Conservation (phyloP, 2,888 invertebrate species). For the Nemoura dubitans region DNA sequence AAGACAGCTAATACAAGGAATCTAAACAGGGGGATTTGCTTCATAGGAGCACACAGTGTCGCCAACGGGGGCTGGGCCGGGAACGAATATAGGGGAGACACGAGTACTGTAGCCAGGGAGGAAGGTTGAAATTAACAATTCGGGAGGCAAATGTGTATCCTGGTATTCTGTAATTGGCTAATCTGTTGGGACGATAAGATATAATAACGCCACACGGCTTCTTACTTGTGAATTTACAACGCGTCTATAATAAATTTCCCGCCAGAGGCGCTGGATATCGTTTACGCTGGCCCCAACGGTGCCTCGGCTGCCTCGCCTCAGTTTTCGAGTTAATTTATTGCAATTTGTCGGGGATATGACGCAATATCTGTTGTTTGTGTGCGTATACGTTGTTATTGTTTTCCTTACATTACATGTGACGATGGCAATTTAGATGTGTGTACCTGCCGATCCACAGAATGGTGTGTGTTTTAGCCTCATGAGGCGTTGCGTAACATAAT, state of each 20-base stretch:
- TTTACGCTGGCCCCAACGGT: neutral
- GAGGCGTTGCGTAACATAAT: too few relatives aligned
- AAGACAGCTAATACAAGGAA: neutral
- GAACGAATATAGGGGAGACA: neutral
- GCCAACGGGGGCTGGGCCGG: neutral
- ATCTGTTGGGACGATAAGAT: constrained; percentile 4
- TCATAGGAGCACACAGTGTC: neutral
- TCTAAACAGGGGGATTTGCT: neutral
- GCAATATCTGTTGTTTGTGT: neutral
- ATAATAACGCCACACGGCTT: neutral
- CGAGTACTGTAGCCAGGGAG: neutral
- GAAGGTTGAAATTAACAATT: constrained; percentile 3
- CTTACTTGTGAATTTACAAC: neutral
- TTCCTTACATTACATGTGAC: neutral
- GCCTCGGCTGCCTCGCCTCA: neutral
- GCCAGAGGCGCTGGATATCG: neutral
- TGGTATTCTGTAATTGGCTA: constrained; percentile 12
- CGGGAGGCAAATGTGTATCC: constrained; percentile 12
- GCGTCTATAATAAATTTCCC: constrained; percentile 1
- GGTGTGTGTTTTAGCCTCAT: too few relatives aligned
- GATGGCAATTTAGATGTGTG: neutral
- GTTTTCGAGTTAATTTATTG: neutral
- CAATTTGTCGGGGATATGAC: neutral
- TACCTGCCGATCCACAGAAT: neutral
- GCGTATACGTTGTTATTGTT: neutral